Evolutionary conservation across 2,888 invertebrate species (phyloP).

Genomic region (Drosophila cognata): DNA sequence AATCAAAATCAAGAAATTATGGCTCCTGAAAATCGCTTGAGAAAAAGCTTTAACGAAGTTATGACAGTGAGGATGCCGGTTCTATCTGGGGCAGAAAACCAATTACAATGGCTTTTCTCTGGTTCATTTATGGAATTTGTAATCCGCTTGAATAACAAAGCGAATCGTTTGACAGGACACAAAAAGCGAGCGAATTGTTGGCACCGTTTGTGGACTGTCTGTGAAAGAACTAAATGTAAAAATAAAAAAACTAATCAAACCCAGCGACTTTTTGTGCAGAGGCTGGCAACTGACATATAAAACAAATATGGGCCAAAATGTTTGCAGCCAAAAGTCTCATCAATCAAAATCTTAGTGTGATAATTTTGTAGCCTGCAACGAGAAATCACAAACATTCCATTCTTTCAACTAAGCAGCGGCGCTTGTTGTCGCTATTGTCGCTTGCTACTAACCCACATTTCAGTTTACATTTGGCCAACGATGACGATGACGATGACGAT

Average conservation of each 20-base stretch:
- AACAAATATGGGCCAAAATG: constrained; percentile 18
- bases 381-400: constrained; percentile 70
- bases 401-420: constrained; percentile 60
- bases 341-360: constrained; percentile 76
- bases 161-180: constrained; percentile 3
- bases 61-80: not conserved
- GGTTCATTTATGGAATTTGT: not conserved
- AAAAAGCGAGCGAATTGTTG: not conserved
- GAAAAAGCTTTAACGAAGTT: not conserved
- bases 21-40: not conserved
- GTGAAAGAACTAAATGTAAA: constrained; percentile 15
- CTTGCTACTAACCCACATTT: constrained; percentile 74
- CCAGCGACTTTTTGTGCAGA: constrained; percentile 49
- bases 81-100: not conserved
- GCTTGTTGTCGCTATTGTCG: constrained; percentile 16
- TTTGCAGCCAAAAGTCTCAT: constrained; percentile 59
- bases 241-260: constrained; percentile 67
- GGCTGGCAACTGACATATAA: constrained; percentile 34
- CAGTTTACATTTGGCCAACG: constrained; percentile 50
- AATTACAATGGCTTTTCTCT: not conserved
- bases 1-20: not conserved
- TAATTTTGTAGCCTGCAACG: constrained; percentile 69
- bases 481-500: constrained; percentile 29
- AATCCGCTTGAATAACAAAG: not conserved
- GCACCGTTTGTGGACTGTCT: not conserved